Conservation (phyloP, 2,888 invertebrate genomes). For the Cremastinae sp. region DNA sequence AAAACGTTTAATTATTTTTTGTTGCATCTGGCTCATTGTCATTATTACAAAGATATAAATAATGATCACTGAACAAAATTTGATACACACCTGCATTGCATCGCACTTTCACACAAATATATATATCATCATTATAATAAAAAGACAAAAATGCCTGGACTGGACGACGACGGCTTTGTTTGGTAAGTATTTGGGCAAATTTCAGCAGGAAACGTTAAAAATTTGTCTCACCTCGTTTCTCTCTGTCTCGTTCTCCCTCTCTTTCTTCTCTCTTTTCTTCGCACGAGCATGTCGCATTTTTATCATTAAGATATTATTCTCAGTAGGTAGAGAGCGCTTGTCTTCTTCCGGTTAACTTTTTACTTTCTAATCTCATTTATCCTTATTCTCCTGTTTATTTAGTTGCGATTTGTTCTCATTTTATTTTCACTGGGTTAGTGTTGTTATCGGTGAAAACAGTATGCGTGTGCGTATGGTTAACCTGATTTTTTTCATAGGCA, state of each 20-base stretch:
- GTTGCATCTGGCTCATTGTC: constrained; percentile 38
- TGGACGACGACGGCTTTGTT: constrained; percentile 45
- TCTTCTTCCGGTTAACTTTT: constrained; percentile 61
- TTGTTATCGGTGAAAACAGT: constrained; percentile 55
- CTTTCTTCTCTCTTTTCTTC: constrained; percentile 25
- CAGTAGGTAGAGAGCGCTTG: constrained; percentile 62
- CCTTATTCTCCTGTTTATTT: constrained; percentile 8
- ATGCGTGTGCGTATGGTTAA: constrained; percentile 30
- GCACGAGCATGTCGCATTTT: constrained; percentile 63
- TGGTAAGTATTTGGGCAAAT: constrained; percentile 54
- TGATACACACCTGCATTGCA: constrained; percentile 60
- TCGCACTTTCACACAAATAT: constrained; percentile 54
- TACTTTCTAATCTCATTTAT: constrained; percentile 21
- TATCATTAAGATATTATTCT: constrained; percentile 47
- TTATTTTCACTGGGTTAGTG: constrained; percentile 46
- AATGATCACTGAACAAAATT: constrained; percentile 29
- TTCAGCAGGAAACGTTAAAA: constrained; percentile 8
- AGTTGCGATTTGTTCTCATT: constrained; percentile 45
- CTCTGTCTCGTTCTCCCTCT: constrained; percentile 11
- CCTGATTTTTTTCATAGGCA: constrained; percentile 48
- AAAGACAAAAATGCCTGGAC: constrained; percentile 45
- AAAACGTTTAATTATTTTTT: constrained; percentile 6
- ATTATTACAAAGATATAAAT: constrained; percentile 43
- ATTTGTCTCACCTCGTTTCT: constrained; percentile 3
- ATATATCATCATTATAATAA: constrained; percentile 57